Evolutionary conservation across 2,113 vertebrate genomes (phyloP).

Genomic region (Mystacornis crossleyi): DNA sequence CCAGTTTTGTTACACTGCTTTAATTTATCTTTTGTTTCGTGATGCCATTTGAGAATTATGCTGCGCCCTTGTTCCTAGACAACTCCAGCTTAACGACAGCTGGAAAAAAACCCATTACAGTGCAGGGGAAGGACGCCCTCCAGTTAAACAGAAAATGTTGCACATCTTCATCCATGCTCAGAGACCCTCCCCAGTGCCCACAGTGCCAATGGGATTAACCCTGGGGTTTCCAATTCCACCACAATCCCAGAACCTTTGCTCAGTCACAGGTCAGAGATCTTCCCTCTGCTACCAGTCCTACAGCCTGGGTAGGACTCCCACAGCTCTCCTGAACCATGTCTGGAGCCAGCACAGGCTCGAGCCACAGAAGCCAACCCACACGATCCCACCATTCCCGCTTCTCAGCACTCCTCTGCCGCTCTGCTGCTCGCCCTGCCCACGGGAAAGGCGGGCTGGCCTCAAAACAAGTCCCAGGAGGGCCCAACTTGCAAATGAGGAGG

Average conservation of each 20-base stretch:
- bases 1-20: background rate
- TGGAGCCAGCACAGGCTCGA: background rate
- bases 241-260: rapidly evolving
- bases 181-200: background rate
- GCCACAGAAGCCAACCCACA: background rate
- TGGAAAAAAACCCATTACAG: background rate
- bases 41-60: background rate
- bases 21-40: background rate
- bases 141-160: background rate
- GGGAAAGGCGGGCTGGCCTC: background rate
- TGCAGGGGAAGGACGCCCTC: rapidly evolving
- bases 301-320: too few relatives aligned
- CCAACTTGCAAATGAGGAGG: slow-evolving; percentile 28
- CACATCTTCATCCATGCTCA: background rate
- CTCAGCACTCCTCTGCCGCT: background rate
- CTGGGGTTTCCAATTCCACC: background rate
- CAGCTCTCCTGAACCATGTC: background rate
- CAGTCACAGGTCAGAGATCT: background rate
- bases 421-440: background rate
- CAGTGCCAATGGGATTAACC: background rate
- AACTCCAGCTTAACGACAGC: background rate
- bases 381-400: background rate
- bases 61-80: background rate
- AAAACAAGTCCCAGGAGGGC: slow-evolving; percentile 8
- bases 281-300: background rate